Evolutionary conservation across 2,888 invertebrate genomes (phyloP), one percentile per base, ranked within the genome.

Genomic region (Itoplectis maculator): DNA sequence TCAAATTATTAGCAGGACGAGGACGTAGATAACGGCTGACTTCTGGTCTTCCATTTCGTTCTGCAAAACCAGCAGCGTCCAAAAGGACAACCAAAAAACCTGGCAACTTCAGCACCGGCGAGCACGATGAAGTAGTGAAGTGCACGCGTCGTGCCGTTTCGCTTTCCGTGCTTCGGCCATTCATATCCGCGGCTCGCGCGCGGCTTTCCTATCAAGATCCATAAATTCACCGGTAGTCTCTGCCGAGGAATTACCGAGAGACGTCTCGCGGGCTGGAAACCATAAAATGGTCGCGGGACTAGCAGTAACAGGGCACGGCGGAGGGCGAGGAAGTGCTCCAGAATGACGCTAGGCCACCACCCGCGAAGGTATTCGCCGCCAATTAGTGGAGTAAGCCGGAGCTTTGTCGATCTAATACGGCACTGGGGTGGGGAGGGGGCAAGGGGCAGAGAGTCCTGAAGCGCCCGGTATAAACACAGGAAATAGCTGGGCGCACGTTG

Each of bases 321-420:
- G 70, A 61, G 69, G 56, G 49, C 15, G 59, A 65, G 69, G 68
- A 80, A 59, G 49, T 45, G 18, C 37, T 59, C 61, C 15, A 66
- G 40, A 66, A 49, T 65, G 73, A 65, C 23, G 45, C 40, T 59
- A 23, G 68, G 61, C 74, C 74, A 73, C 73, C 49, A 69, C 56
- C 69, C 47, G 73, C 73, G 74, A 75, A 74, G 78, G 83, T 40
- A 80, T 80, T 80, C 69, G 63, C 74, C 74, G 54, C 83, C 83
- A 83, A 83, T 83, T 83, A 83, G 83, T 54, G 79, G 63, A 77
- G 73, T 70, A 77, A 77, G 69, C 69, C 73, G 42, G 69, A 77
- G 79, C 76, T 83, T 77, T 73, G 79, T 74, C 77, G 61, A 56
- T 83, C 77, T 69, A 77, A 79, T 77, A 65, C 69, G 63, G 54